Evolutionary conservation across 2,888 invertebrate genomes (phyloP).

Genomic region (Agrilus mali): DNA sequence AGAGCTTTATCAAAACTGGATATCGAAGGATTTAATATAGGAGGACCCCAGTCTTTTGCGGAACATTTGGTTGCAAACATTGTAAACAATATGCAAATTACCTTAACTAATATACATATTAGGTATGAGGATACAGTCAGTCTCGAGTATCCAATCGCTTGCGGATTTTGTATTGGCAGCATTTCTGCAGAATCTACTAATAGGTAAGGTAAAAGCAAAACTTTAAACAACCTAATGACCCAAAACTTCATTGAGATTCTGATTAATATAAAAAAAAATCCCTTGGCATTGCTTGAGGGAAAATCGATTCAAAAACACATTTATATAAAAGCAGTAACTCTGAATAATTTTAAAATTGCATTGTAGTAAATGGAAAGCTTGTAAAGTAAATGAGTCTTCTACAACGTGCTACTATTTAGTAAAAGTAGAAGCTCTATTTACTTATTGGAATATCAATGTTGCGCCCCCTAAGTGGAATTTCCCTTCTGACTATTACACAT

Average conservation of each 20-base stretch:
- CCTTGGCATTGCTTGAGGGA: no score
- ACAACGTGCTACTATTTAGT: conserved; percentile 52
- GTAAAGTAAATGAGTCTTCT: conserved; percentile 37
- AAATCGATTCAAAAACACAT: no score
- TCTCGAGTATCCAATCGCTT: conserved; percentile 53
- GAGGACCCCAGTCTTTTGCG: conserved; percentile 53
- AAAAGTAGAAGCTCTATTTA: conserved; percentile 60
- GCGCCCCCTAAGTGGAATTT: conserved; percentile 41
- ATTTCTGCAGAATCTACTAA: conserved; percentile 71
- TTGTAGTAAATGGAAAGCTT: conserved; percentile 63
- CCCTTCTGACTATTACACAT: conserved; percentile 49
- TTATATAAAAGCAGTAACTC: no score
- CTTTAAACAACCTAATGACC: no score
- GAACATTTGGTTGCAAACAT: conserved; percentile 63
- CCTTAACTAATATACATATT: conserved; percentile 65
- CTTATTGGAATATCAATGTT: conserved; percentile 60
- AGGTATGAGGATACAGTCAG: conserved; percentile 67
- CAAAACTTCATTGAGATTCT: no score
- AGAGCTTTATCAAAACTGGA: conserved; percentile 57
- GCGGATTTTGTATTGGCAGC: conserved; percentile 65
- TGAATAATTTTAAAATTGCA: conserved; percentile 1
- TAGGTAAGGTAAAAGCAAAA: conserved; percentile 40
- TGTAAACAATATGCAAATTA: conserved; percentile 68
- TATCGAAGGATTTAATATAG: conserved; percentile 43
- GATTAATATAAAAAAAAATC: no score